Conservation (phyloP, 2,888 invertebrate genomes). For the Epiblema foenella region DNA sequence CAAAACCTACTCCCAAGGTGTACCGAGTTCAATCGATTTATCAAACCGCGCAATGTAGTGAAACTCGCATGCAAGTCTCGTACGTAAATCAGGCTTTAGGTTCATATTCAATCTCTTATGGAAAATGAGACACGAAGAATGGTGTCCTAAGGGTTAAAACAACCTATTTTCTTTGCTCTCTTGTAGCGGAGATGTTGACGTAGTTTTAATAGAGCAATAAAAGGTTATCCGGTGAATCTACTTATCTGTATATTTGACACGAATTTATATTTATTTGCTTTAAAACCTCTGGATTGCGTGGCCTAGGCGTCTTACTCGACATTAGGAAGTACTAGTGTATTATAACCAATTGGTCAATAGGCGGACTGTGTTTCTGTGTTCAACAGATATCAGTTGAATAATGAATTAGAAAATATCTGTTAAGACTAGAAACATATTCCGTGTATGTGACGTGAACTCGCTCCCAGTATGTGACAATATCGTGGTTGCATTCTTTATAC, state of each 20-base stretch:
- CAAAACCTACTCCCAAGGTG: too few relatives aligned
- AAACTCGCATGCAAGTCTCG: too few relatives aligned
- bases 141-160: too few relatives aligned
- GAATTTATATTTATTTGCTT: too few relatives aligned
- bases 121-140: too few relatives aligned
- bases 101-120: too few relatives aligned
- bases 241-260: too few relatives aligned
- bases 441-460: slow-evolving; percentile 29
- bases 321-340: slow-evolving; percentile 18
- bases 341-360: slow-evolving; percentile 27
- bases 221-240: background rate
- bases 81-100: too few relatives aligned
- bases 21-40: too few relatives aligned
- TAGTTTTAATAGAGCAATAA: background rate
- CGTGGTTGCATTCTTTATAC: slow-evolving; percentile 21
- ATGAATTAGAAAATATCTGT: background rate
- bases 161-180: too few relatives aligned
- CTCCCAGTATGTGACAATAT: slow-evolving; percentile 37
- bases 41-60: too few relatives aligned
- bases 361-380: slow-evolving; percentile 23
- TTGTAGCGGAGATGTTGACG: background rate
- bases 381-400: slow-evolving; percentile 1
- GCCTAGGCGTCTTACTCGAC: slow-evolving; percentile 10
- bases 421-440: slow-evolving; percentile 17
- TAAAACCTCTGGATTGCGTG: background rate